These are phyloP conservation scores for Drosophila sordidula DNA, from an alignment of 2,888 invertebrate species.

Conservation along the genomic window DNA sequence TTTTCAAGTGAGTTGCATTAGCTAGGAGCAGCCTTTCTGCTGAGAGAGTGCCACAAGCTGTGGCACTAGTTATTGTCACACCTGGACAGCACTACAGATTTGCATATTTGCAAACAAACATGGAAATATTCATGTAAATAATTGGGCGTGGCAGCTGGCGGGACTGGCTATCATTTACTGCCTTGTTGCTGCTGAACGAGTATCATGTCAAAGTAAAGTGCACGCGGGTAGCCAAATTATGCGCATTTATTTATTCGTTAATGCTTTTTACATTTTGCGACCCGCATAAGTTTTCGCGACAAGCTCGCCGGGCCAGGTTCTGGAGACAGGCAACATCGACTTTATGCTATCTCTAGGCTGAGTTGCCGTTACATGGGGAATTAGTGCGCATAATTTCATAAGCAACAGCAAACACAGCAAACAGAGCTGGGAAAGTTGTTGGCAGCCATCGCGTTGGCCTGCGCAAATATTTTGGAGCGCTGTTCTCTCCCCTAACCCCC, in stretches of 20 bases:
- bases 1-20: background rate
- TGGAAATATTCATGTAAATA: slow-evolving; percentile 60
- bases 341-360: slow-evolving; percentile 41
- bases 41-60: slow-evolving; percentile 19
- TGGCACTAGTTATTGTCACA: slow-evolving; percentile 50
- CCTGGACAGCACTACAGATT: slow-evolving; percentile 48
- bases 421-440: slow-evolving; percentile 40
- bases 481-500: background rate
- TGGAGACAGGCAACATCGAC: slow-evolving; percentile 1
- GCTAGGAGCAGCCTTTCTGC: background rate
- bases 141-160: slow-evolving; percentile 52
- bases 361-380: slow-evolving; percentile 69
- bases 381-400: slow-evolving; percentile 80
- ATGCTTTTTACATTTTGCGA: slow-evolving; percentile 56
- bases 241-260: slow-evolving; percentile 69
- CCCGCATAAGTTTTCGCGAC: slow-evolving; percentile 54
- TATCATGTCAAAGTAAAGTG: slow-evolving; percentile 70
- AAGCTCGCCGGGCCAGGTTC: slow-evolving; percentile 13
- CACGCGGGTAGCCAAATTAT: slow-evolving; percentile 63
- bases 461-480: slow-evolving; percentile 69
- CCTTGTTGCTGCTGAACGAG: slow-evolving; percentile 21
- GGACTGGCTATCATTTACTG: slow-evolving; percentile 37
- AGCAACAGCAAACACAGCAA: slow-evolving; percentile 47
- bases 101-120: slow-evolving; percentile 50
- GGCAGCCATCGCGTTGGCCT: slow-evolving; percentile 71